A percentile compares a stretch with the other conserved stretches of the same genome.
phyloP scores from a whole-genome alignment of 2,797 vertebrate genomes.

The Botia kubotai region DNA sequence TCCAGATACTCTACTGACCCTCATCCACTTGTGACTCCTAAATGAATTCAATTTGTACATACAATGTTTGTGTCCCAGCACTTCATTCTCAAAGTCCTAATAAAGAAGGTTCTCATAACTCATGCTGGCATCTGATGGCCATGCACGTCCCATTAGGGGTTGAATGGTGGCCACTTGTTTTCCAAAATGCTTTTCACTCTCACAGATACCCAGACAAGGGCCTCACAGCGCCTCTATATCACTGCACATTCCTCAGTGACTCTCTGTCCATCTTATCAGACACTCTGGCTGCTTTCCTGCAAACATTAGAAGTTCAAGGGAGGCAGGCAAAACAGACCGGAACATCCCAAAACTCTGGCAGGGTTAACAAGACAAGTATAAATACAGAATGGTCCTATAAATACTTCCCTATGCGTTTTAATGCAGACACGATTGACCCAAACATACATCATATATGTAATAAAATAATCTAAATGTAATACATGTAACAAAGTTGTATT shows the following conservation, averaged over 20 bases:
- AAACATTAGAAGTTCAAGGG: conserved; percentile 31
- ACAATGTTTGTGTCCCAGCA: conserved; percentile 28
- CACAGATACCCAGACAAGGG: background rate
- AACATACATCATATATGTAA: background rate
- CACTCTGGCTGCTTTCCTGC: conserved; percentile 30
- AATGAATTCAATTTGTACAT: conserved; percentile 29
- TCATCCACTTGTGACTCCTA: background rate
- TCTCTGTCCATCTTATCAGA: conserved; percentile 25
- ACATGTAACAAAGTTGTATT: background rate
- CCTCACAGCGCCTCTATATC: background rate
- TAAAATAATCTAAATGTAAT: background rate
- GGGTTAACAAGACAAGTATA: conserved; percentile 11
- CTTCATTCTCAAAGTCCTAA: conserved; percentile 38
- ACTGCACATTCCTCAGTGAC: conserved; percentile 34
- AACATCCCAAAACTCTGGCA: conserved; percentile 32
- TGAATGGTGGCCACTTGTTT: conserved; percentile 31
- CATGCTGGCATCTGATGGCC: conserved; percentile 37
- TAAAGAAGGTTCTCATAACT: conserved; percentile 39
- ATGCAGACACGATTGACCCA: no score
- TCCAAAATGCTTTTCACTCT: conserved; percentile 20
- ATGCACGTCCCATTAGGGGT: conserved; percentile 35
- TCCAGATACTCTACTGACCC: background rate
- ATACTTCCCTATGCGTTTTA: background rate
- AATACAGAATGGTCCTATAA: conserved; percentile 10
- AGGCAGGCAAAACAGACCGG: conserved; percentile 34